Base-by-base conservation (phyloP, 1,140 invertebrate genomes). In the Drosophila rufa region DNA sequence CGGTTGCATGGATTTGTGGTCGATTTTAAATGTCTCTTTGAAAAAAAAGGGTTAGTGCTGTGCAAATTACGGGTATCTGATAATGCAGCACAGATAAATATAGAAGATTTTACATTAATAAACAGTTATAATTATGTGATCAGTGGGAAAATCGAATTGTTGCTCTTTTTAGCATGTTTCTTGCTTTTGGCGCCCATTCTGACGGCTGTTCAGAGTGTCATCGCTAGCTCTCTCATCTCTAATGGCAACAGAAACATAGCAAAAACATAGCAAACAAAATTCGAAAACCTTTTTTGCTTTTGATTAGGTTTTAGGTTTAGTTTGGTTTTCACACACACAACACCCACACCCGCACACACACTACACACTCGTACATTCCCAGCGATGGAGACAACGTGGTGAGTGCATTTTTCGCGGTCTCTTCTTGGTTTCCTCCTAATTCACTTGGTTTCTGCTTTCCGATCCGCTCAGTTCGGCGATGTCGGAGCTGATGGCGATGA, bases 201-300 rank as follows among this genome's bases (percentile, higher is more conserved):
- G 1, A 12, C 1, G 40, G 5, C 19, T 22, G 12, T 1, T 11
- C 3, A 1, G 4, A 22, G 61, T 69, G 47, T 2, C 62, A 69
- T 69, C 67, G 22, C 65, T 68, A 68, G 14, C 7, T 14, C 25
- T 50, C 17, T 33, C 62, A 69, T 69, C 62, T 69, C 67, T 69
- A 67, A 69, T 69, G 19, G 67, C 61, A 69, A 67, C 62, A 30
- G 47, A 27, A 50, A 67, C 62, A 69, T 67, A 69, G 62, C 15
- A 64, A 33, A 45, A 69, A 38, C 17, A 22, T 55, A 22, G 53
- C 19, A 56, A 56, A 25, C 36, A n/a, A 56, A 11, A 40, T 56
- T 25, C 15, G 1, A 56, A 56, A 25, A n/a, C 22, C 53, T 36
- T 19, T 1, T 56, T 22, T n/a, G 22, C 14, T 36, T 40, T 56